Evolutionary conservation across 2,797 vertebrate species (phyloP), one percentile per base, ranked within the genome.

Genomic region (Galagoides demidoff): DNA sequence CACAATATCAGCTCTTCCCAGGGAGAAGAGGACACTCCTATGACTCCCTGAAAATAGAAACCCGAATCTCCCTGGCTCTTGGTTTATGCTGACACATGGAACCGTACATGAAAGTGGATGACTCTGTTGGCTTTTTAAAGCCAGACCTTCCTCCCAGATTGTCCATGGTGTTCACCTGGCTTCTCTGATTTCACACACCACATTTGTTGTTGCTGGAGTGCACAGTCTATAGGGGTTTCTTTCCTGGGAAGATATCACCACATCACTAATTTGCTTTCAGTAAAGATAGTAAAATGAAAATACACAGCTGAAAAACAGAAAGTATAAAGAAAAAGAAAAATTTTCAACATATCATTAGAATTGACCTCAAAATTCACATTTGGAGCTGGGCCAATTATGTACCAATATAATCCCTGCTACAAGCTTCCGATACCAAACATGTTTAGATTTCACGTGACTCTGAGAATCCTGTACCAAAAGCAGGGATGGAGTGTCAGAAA

Each of bases 41-140:
- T 34, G 7, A 34, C 22, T 79, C n/a, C 6, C 39, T 79, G 88
- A 83, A 96, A 86, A 89, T 19, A 94, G 81, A 93, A 96, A n/a
- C 49, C 23, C 52, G 76, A 20, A 23, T 78, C n/a, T 79, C 39
- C 27, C 74, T 74, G 64, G 70, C 29, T 83, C 86, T 82, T 78
- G 10, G 37, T 63, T 74, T 22, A 43, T 78, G 57, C 34, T 93
- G 71, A 70, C 20, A 4, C 9, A 39, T 25, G 68, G 77, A 90
- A 77, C 29, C 1, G 4, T 31, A 34, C 12, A 10, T 19, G 73
- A 61, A 29, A n/a, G 29, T 1, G 25, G 23, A 79, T 74, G 23
- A 20, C 7, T 71, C 37, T 19, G 6, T 5, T 22, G 20, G 23
- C 27, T 84, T 43, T 64, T 94, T 45, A 79, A 66, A 84, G 12